Conservation (phyloP, 2,113 vertebrate species). For the Agapornis roseicollis region DNA sequence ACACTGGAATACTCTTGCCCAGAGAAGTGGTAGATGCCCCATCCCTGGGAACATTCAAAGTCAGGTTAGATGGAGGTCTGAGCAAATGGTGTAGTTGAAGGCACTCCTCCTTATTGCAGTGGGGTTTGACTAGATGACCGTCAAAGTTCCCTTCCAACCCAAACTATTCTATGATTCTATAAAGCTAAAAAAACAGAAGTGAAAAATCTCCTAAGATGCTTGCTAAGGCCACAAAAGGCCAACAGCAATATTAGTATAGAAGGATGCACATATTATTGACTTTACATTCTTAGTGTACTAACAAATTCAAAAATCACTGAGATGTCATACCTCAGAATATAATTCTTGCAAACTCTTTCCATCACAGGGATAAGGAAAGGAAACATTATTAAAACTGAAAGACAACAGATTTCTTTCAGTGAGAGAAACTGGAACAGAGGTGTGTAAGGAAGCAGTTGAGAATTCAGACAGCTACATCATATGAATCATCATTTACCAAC, state of each 20-base stretch:
- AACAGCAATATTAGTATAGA: not conserved
- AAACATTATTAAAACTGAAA: not conserved
- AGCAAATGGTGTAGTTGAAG: not conserved
- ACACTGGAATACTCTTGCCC: not conserved
- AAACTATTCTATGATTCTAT: not conserved
- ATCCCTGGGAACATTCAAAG: not conserved
- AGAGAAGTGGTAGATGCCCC: not conserved
- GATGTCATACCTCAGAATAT: not conserved
- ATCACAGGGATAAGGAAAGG: not conserved
- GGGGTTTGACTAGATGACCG: not conserved
- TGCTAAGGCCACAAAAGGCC: not conserved
- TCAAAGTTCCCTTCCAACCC: not conserved
- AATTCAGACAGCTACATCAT: not conserved
- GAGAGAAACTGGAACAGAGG: not conserved
- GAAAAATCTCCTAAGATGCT: not conserved
- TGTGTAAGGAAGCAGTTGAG: not conserved
- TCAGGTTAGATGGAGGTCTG: not conserved
- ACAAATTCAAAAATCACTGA: not conserved
- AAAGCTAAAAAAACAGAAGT: not conserved
- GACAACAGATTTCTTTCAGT: not conserved
- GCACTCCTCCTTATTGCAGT: not conserved
- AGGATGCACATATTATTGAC: not conserved
- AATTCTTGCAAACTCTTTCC: not conserved
- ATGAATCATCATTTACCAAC: not conserved
- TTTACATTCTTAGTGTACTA: not conserved